These are phyloP conservation scores for Drosophila saltans DNA, from an alignment of 1,140 invertebrate genomes.

Conservation along the genomic window DNA sequence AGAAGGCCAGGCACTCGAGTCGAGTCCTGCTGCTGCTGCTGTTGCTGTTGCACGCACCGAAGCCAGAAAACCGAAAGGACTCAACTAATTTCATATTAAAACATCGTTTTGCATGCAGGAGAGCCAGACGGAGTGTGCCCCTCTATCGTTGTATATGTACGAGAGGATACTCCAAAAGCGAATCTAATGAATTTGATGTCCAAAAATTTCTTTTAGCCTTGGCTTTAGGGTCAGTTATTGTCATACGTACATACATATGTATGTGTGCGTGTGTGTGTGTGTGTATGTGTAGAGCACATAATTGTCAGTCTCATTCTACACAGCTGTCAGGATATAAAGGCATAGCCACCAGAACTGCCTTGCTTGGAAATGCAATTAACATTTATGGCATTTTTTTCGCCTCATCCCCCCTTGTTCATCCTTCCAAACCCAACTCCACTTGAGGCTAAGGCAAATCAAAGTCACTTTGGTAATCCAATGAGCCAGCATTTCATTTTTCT, in stretches of 20 bases:
- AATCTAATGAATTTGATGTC: slow-evolving; percentile 75
- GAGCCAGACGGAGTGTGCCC: slow-evolving; percentile 19
- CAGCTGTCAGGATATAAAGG: slow-evolving; percentile 56
- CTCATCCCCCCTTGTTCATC: too few species aligned
- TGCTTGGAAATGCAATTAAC: slow-evolving; percentile 70
- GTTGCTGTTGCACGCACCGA: slow-evolving; percentile 51
- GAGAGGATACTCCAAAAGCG: slow-evolving; percentile 54
- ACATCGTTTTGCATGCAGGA: slow-evolving; percentile 80
- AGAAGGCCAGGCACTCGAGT: slow-evolving; percentile 19
- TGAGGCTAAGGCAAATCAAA: slow-evolving; percentile 63
- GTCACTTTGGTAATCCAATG: slow-evolving; percentile 69
- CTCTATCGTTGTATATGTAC: slow-evolving; percentile 27
- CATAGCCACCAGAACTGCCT: slow-evolving; percentile 11
- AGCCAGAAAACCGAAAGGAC: slow-evolving; percentile 74
- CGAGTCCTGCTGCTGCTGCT: slow-evolving; percentile 10
- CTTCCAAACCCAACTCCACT: not conserved
- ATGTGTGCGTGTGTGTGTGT: slow-evolving; percentile 12
- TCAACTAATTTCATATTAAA: slow-evolving; percentile 82
- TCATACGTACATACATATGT: slow-evolving; percentile 36
- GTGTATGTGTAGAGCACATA: slow-evolving; percentile 49
- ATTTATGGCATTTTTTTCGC: slow-evolving; percentile 69
- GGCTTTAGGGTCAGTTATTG: slow-evolving; percentile 51
- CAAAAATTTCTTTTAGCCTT: slow-evolving; percentile 65
- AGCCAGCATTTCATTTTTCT: slow-evolving; percentile 59
- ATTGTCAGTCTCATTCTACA: slow-evolving; percentile 63